These are phyloP conservation scores for Pyrocephalus nanus DNA, from an alignment of 2,797 vertebrate species.

Conservation along the genomic window DNA sequence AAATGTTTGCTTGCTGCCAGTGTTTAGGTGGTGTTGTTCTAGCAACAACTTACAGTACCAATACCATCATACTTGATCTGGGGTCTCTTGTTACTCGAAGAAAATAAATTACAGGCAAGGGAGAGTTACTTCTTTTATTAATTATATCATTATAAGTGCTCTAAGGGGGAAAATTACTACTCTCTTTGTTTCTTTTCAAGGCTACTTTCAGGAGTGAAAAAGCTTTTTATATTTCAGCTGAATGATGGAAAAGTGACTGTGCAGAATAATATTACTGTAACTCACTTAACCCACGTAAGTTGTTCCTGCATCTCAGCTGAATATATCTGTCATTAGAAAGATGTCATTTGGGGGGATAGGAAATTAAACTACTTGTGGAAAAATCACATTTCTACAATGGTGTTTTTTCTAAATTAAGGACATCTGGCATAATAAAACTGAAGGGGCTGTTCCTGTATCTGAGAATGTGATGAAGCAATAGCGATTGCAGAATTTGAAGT, in stretches of 20 bases:
- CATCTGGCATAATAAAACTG: not conserved
- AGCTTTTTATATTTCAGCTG: conserved; percentile 94
- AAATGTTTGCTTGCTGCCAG: not conserved
- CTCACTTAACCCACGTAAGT: conserved; percentile 96
- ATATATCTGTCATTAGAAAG: not conserved
- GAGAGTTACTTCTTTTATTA: not conserved
- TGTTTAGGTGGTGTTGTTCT: not conserved
- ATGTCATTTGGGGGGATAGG: not conserved
- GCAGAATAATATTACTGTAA: conserved; percentile 90
- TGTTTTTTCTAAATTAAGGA: not conserved
- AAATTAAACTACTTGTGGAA: not conserved
- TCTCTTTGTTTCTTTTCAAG: conserved; percentile 75
- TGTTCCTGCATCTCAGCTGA: not conserved
- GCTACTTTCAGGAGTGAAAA: conserved; percentile 96
- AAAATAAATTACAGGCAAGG: not conserved
- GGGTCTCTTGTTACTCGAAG: not conserved
- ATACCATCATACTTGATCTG: not conserved
- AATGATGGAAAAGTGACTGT: conserved; percentile 92
- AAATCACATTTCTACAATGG: not conserved
- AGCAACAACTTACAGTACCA: not conserved
- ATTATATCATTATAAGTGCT: not conserved
- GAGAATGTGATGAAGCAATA: not conserved
- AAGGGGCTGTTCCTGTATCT: not conserved
- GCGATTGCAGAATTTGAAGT: not conserved
- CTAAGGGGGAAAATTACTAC: not conserved